Evolutionary conservation across 2,888 invertebrate species (phyloP).

Genomic region (Diplolepis rosae): DNA sequence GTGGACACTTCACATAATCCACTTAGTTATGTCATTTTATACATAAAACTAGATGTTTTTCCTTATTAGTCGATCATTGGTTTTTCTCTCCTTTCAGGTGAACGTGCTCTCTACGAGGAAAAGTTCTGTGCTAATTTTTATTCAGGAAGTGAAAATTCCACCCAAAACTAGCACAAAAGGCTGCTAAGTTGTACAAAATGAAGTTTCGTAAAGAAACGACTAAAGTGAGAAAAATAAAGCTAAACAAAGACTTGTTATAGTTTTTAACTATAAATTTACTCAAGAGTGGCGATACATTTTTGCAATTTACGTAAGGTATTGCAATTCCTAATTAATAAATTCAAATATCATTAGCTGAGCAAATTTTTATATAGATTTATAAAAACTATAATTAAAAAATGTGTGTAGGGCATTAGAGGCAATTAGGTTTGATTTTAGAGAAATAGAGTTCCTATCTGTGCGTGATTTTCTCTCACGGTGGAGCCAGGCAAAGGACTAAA

Average conservation of each 20-base stretch:
- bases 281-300: background rate
- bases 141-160: background rate
- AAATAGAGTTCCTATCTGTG: background rate
- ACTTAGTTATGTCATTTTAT: slow-evolving; percentile 21
- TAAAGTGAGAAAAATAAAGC: background rate
- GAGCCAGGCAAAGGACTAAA: background rate
- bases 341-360: background rate
- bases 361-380: background rate
- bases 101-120: background rate
- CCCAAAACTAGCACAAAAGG: background rate
- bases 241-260: background rate
- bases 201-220: background rate
- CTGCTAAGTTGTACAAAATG: background rate
- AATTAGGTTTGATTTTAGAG: background rate
- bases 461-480: slow-evolving; percentile 17
- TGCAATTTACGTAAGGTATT: background rate
- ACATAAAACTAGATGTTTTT: slow-evolving; percentile 23
- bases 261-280: background rate
- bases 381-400: background rate
- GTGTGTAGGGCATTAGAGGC: background rate
- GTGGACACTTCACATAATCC: slow-evolving; percentile 8
- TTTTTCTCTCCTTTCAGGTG: background rate
- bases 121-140: background rate
- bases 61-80: slow-evolving; percentile 15
- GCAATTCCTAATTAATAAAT: background rate